Evolutionary conservation across 2,113 vertebrate species (phyloP).

Genomic region (Notechis scutatus): DNA sequence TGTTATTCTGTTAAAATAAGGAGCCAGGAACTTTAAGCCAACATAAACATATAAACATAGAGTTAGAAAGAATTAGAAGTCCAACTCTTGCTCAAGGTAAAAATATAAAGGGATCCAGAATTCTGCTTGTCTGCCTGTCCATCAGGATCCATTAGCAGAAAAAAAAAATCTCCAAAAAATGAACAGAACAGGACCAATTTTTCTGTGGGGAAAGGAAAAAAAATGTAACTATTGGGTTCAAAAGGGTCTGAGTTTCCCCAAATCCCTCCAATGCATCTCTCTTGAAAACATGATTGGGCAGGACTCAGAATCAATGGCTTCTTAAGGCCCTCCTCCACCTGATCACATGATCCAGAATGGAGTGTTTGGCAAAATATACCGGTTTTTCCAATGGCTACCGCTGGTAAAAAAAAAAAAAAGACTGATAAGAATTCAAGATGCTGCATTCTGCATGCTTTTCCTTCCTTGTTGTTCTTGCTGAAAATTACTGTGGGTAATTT

Average conservation of each 20-base stretch:
- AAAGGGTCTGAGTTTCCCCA: not conserved
- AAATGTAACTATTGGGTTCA: not conserved
- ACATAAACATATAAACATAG: not conserved
- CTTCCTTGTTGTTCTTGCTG: not conserved
- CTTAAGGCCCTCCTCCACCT: not conserved
- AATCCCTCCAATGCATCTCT: not conserved
- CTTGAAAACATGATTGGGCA: not conserved
- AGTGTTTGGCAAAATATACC: not conserved
- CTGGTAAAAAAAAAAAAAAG: not conserved
- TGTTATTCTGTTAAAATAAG: not conserved
- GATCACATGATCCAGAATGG: not conserved
- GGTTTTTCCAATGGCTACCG: not conserved
- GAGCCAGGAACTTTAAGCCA: not conserved
- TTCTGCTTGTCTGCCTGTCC: not conserved
- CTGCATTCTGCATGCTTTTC: not conserved
- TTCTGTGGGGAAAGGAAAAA: not conserved
- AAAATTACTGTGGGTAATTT: not conserved
- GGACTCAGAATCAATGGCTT: not conserved
- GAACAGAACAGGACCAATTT: not conserved
- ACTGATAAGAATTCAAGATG: not conserved
- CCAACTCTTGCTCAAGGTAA: not conserved
- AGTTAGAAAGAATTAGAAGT: not conserved
- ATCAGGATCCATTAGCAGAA: not conserved
- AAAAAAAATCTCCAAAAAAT: not conserved
- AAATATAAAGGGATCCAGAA: not conserved